Evolutionary conservation across 2,888 invertebrate genomes (phyloP), one percentile per base, ranked within the genome.

Genomic region (Vanessa cardui): DNA sequence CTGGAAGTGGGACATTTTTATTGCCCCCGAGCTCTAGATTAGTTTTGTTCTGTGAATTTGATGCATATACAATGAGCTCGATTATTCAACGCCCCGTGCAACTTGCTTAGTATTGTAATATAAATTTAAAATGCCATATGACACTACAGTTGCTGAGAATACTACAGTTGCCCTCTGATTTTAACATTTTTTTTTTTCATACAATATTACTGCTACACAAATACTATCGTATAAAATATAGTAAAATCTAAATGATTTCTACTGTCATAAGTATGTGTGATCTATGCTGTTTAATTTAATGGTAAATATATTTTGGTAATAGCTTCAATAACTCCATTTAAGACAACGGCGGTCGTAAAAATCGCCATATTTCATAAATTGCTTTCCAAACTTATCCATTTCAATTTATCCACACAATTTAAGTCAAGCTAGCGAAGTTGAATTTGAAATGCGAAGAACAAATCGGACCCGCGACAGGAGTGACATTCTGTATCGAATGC

Each of bases 11-110:
- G 90, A 90, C 88, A 87, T 88, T 92, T 92, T 92, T 92, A 92
- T 91, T 90, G 88, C 90, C 87, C 87, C 84, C 79, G 80, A 81
- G 88, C 86, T 85, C 82, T 85, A 89, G 90, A 92, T 92, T 91
- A 92, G 91, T 90, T 91, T 92, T 91, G 91, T 92, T 90, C 87
- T 87, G 86, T 84, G 87, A 89, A 88, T 91, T 90, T 92, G 92
- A 92, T 92, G 92, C 92, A 92, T 92, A 89, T 86, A 87, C 82
- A 91, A 92, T 91, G 91, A 92, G 87, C 84, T 85, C 88, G 85
- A 90, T 92, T 89, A 90, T 88, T 90, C 89, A 87, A 80, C 87
- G 78, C 88, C 87, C 87, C 81, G 77, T 80, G 76, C 81, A 80
- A 84, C 83, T 87, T 83, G 84, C 81, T 81, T 83, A 78, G 76